These are phyloP conservation scores for Hycleus phaleratus DNA, from an alignment of 1,140 invertebrate genomes.

Conservation along the genomic window DNA sequence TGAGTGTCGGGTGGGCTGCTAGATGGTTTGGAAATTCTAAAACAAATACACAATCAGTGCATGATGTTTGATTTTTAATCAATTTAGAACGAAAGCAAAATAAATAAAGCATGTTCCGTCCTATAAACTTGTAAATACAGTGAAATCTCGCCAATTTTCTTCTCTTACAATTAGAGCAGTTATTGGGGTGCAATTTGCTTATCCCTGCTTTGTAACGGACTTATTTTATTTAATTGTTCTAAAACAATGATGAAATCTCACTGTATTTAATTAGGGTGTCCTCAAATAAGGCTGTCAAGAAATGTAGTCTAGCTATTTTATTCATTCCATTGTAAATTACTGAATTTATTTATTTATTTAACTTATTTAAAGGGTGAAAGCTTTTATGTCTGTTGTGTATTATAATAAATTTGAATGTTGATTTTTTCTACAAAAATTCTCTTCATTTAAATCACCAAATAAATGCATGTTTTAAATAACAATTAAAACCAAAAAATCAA, in stretches of 20 bases:
- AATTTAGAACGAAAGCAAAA: too few relatives aligned
- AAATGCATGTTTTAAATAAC: neutral
- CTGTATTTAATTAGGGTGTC: neutral
- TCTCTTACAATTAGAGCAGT: neutral
- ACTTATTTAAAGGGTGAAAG: neutral
- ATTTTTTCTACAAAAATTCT: too few relatives aligned
- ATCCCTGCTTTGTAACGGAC: neutral
- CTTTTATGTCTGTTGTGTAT: neutral
- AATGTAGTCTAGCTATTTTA: neutral
- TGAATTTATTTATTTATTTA: neutral
- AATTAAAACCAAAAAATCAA: neutral
- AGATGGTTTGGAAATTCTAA: slow-evolving; percentile 31
- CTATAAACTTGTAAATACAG: neutral
- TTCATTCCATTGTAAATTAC: neutral
- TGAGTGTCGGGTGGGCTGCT: slow-evolving; percentile 35
- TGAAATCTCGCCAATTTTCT: neutral
- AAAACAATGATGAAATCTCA: too few relatives aligned
- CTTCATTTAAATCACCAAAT: neutral
- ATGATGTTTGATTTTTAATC: slow-evolving; percentile 30
- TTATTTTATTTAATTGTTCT: neutral
- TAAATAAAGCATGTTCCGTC: neutral
- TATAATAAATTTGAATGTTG: neutral
- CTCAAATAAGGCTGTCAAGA: neutral
- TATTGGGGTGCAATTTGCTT: too few relatives aligned
- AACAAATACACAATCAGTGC: slow-evolving; percentile 27